phyloP scores from a whole-genome alignment of 2,888 invertebrate species.

The Pterostichus madidus region DNA sequence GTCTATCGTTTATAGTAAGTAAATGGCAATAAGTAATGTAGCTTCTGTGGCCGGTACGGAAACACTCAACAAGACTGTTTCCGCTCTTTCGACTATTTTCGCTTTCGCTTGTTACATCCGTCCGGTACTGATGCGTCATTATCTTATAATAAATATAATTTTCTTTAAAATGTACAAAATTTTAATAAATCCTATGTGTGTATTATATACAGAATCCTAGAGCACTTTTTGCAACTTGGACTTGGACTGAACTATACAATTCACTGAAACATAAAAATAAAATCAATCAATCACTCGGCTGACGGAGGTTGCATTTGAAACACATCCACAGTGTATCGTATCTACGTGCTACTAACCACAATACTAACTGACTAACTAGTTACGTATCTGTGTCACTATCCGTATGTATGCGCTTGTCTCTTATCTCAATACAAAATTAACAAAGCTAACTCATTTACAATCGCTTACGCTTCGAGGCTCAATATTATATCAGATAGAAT shows the following conservation, averaged over 20 bases:
- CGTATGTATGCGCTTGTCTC: too few relatives aligned
- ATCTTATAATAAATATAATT: slow-evolving; percentile 63
- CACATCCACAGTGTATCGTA: slow-evolving; percentile 55
- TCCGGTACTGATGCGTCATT: slow-evolving; percentile 61
- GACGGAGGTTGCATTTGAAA: background rate
- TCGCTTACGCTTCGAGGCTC: slow-evolving; percentile 2
- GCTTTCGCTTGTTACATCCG: slow-evolving; percentile 22
- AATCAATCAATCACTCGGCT: slow-evolving; percentile 60
- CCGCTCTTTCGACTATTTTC: slow-evolving; percentile 53
- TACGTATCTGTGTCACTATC: slow-evolving; percentile 39
- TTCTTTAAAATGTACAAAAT: slow-evolving; percentile 67
- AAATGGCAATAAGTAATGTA: slow-evolving; percentile 62
- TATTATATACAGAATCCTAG: slow-evolving; percentile 64
- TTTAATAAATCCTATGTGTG: slow-evolving; percentile 64
- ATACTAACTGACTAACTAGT: slow-evolving; percentile 46
- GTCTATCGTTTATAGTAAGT: slow-evolving; percentile 57
- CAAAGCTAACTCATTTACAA: slow-evolving; percentile 40
- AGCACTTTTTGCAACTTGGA: slow-evolving; percentile 66
- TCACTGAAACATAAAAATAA: slow-evolving; percentile 67
- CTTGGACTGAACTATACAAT: slow-evolving; percentile 66
- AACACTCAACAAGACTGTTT: slow-evolving; percentile 46
- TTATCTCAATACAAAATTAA: slow-evolving; percentile 41
- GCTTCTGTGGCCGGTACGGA: slow-evolving; percentile 55
- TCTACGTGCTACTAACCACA: slow-evolving; percentile 60
- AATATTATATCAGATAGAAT: background rate